These are phyloP conservation scores for Operophtera brumata DNA, from an alignment of 2,888 invertebrate genomes.

Conservation along the genomic window DNA sequence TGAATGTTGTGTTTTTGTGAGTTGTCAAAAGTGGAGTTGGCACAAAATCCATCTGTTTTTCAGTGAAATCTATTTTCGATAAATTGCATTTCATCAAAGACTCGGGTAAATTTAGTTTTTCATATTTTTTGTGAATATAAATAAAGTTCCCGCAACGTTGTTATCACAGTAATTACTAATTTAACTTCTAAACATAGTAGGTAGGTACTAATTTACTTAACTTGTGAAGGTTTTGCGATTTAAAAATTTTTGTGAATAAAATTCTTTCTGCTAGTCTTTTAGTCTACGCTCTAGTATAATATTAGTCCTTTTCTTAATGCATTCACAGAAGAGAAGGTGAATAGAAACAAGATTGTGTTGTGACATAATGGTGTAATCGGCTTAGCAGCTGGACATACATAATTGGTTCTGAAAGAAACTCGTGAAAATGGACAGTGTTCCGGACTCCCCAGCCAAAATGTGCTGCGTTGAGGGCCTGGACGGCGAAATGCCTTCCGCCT, in stretches of 20 bases:
- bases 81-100: constrained; percentile 22
- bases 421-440: constrained; percentile 59
- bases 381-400: constrained; percentile 33
- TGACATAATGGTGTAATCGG: constrained; percentile 67
- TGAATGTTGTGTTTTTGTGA: too few relatives aligned
- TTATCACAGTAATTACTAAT: not conserved
- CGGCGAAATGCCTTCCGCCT: constrained; percentile 50
- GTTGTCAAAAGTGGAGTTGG: not conserved
- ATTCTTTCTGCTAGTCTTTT: not conserved
- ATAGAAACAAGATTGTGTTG: constrained; percentile 34
- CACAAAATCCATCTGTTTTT: constrained; percentile 69
- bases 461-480: constrained; percentile 49
- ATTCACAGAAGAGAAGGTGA: constrained; percentile 8
- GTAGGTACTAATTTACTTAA: too few relatives aligned
- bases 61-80: constrained; percentile 57
- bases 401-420: constrained; percentile 30
- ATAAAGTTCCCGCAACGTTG: too few relatives aligned
- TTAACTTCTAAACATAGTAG: not conserved
- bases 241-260: not conserved
- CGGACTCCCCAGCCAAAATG: constrained; percentile 61
- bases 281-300: not conserved
- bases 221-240: not conserved
- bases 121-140: not conserved
- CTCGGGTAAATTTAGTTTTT: constrained; percentile 29
- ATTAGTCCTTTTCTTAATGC: not conserved